These are phyloP conservation scores for Andrena chrysosceles DNA, from an alignment of 2,888 invertebrate species.

Conservation along the genomic window DNA sequence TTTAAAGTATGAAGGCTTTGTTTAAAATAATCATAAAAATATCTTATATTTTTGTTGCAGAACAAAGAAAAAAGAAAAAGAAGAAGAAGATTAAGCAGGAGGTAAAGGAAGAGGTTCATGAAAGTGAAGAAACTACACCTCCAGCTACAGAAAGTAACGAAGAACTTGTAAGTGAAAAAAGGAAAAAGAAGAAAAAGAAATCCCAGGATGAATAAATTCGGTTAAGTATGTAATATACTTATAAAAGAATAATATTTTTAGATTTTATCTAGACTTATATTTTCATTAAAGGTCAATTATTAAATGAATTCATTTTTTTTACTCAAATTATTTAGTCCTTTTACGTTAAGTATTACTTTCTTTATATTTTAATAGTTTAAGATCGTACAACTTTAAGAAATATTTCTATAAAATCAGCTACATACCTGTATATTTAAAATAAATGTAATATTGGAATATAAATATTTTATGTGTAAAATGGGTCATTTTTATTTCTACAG, in stretches of 20 bases:
- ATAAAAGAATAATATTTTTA: slow-evolving; percentile 9
- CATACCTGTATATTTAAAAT: background rate
- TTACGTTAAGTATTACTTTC: background rate
- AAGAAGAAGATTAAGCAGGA: slow-evolving; percentile 86
- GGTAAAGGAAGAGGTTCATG: slow-evolving; percentile 56
- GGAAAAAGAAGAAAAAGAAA: slow-evolving; percentile 79
- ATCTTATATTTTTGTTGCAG: slow-evolving; percentile 52
- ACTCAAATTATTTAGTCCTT: background rate
- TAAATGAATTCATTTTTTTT: background rate
- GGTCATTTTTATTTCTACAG: background rate
- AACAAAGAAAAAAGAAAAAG: slow-evolving; percentile 83
- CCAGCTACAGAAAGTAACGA: slow-evolving; percentile 56
- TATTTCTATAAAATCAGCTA: background rate
- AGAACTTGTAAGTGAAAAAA: slow-evolving; percentile 67
- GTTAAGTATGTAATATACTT: slow-evolving; percentile 5
- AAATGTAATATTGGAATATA: background rate
- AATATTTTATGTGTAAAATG: background rate
- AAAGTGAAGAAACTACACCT: slow-evolving; percentile 9
- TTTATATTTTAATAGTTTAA: slow-evolving; percentile 4
- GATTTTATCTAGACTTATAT: background rate
- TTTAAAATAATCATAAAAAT: background rate
- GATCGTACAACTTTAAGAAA: background rate
- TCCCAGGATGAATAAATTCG: slow-evolving; percentile 50
- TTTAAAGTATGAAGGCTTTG: background rate
- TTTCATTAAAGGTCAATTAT: background rate